phyloP scores from a whole-genome alignment of 2,797 vertebrate species.

The Pangasius djambal region DNA sequence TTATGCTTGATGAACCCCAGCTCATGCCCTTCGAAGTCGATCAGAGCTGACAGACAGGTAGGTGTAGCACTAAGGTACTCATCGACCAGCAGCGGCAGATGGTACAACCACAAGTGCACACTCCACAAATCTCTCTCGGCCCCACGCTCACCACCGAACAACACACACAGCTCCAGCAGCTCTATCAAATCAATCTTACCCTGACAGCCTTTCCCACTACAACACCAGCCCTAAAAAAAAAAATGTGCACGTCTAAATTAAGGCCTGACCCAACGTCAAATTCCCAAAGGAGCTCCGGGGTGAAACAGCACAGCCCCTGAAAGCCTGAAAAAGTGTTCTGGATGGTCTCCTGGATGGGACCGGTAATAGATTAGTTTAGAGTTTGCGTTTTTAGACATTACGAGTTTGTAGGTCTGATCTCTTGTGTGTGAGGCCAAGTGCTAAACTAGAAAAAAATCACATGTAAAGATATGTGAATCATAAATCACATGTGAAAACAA shows the following conservation, averaged over 20 bases:
- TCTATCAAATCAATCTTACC: conserved; percentile 75
- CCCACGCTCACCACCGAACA: not conserved
- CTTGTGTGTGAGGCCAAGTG: conserved; percentile 6
- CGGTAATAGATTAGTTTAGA: conserved; percentile 46
- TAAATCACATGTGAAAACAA: not conserved
- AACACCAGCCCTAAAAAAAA: conserved; percentile 69
- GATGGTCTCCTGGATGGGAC: conserved; percentile 39
- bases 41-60: conserved; percentile 61
- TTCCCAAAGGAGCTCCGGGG: conserved; percentile 66
- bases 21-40: conserved; percentile 68
- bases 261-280: conserved; percentile 69
- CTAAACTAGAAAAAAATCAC: conserved; percentile 12
- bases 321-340: conserved; percentile 43
- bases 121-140: conserved; percentile 21
- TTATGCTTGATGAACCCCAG: conserved; percentile 61
- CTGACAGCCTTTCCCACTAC: conserved; percentile 71
- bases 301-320: conserved; percentile 48
- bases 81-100: conserved; percentile 72
- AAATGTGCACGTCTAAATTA: conserved; percentile 70
- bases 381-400: conserved; percentile 15
- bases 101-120: conserved; percentile 64
- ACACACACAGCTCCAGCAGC: conserved; percentile 53
- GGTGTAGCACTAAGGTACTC: conserved; percentile 64
- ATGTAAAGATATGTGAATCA: not conserved
- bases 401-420: conserved; percentile 32